These are phyloP conservation scores for Mythimna ferrago DNA, from an alignment of 2,888 invertebrate genomes.

Conservation along the genomic window DNA sequence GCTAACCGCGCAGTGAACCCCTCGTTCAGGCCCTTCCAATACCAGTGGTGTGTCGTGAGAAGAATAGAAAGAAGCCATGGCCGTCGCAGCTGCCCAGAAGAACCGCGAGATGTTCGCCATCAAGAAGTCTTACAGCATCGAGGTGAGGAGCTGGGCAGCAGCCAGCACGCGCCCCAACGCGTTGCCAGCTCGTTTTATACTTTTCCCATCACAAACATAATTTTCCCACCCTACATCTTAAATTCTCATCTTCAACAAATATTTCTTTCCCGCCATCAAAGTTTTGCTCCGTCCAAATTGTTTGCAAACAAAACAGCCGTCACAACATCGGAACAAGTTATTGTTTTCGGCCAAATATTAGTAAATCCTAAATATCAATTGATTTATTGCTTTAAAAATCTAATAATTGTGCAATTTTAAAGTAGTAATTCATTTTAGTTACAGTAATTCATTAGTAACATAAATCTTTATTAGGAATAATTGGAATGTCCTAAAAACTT, in stretches of 20 bases:
- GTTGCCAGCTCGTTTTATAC: conserved; percentile 65
- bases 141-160: conserved; percentile 92
- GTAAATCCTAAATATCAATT: conserved; percentile 16
- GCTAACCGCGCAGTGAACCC: conserved; percentile 89
- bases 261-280: conserved; percentile 7
- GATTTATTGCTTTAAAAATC: conserved; percentile 30
- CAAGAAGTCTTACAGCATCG: conserved; percentile 99
- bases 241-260: background rate
- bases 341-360: conserved; percentile 21
- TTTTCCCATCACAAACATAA: conserved; percentile 25
- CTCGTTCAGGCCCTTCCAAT: conserved; percentile 87
- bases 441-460: conserved; percentile 28
- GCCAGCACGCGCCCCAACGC: conserved; percentile 56
- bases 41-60: conserved; percentile 86
- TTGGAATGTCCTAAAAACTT: conserved; percentile 55
- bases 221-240: conserved; percentile 13
- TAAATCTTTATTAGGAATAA: conserved; percentile 41
- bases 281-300: conserved; percentile 7
- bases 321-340: conserved; percentile 14
- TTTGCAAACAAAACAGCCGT: conserved; percentile 41
- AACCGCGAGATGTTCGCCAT: conserved; percentile 99
- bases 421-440: conserved; percentile 28
- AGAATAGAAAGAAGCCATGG: conserved; percentile 91
- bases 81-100: conserved; percentile 97
- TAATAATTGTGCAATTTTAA: conserved; percentile 24